phyloP scores from a whole-genome alignment of 2,797 vertebrate genomes.

The Premnoplex brunnescens region DNA sequence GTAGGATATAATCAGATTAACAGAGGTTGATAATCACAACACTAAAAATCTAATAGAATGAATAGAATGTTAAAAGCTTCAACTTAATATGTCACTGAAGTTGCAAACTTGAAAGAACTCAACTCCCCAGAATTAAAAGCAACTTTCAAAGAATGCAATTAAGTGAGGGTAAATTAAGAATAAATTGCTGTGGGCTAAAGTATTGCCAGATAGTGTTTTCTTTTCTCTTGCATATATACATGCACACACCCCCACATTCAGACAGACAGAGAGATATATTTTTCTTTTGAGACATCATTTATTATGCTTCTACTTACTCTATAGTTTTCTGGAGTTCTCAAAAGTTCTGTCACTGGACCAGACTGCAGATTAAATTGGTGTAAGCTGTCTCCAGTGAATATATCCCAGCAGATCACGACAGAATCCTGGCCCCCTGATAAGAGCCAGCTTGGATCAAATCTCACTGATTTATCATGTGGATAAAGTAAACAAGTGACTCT shows the following conservation, averaged over 20 bases:
- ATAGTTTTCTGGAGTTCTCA: conserved; percentile 69
- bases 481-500: conserved; percentile 78
- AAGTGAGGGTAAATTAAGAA: background rate
- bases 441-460: conserved; percentile 79
- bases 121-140: background rate
- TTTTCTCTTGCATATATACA: background rate
- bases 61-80: background rate
- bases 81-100: background rate
- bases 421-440: conserved; percentile 79
- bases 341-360: conserved; percentile 72
- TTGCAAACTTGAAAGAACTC: background rate
- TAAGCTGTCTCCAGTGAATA: conserved; percentile 73
- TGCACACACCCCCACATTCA: accelerated
- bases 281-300: background rate
- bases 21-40: background rate
- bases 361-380: conserved; percentile 76
- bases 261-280: accelerated
- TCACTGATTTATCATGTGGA: conserved; percentile 71
- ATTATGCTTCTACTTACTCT: conserved; percentile 67
- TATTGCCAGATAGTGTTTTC: background rate
- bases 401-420: conserved; percentile 77
- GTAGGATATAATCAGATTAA: background rate
- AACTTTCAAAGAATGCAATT: background rate
- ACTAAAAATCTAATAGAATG: background rate
- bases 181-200: background rate